A percentile compares a stretch with the other conserved stretches of the same genome.
Conservation (phyloP, 2,113 vertebrate genomes). For the Corydoras sp. region DNA sequence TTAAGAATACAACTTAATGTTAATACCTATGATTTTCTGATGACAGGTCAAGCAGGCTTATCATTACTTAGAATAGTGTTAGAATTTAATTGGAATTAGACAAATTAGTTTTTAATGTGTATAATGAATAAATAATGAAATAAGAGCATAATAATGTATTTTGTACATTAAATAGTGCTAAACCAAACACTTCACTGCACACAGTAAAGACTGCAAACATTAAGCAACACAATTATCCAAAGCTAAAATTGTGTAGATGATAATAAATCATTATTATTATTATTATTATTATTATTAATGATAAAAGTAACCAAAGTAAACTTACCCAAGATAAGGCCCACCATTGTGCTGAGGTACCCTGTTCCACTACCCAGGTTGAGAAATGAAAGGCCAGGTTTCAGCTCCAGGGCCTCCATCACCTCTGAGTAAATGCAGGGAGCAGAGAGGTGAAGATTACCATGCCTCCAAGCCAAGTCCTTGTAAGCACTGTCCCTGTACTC, state of each 20-base stretch:
- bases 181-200: no score
- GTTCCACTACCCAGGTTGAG: constrained; percentile 95
- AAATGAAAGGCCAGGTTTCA: constrained; percentile 89
- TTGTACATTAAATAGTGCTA: no score
- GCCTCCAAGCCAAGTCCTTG: constrained; percentile 94
- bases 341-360: constrained; percentile 97
- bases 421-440: constrained; percentile 97
- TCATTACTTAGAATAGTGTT: no score
- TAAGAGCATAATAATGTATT: no score
- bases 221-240: no score
- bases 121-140: no score
- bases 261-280: neutral
- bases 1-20: no score
- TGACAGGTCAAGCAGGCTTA: no score
- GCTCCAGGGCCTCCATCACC: constrained; percentile 96
- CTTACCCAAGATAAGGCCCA: constrained; percentile 91
- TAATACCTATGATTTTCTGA: no score
- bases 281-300: neutral
- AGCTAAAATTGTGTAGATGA: neutral
- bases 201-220: no score
- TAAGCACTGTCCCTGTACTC: constrained; percentile 95
- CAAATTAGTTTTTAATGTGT: no score
- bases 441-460: constrained; percentile 94
- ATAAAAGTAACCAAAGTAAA: neutral
- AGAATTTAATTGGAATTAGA: no score